Percentiles rank a stretch among this genome's conserved stretches.
Conservation (phyloP, 1,140 invertebrate genomes). For the Drosophila jambulina region DNA sequence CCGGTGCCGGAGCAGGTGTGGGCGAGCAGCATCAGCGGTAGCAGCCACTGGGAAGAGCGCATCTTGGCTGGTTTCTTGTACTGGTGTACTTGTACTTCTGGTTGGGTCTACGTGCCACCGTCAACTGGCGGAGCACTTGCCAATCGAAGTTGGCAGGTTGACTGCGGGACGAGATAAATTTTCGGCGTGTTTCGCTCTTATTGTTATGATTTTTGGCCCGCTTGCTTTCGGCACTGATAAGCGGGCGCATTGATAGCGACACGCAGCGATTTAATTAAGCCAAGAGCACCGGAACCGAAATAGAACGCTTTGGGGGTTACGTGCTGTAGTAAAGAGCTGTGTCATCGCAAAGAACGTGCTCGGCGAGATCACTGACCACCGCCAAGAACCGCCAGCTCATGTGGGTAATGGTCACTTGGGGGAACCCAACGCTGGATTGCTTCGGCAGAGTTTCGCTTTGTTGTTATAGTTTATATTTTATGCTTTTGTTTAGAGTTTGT, state of each 20-base stretch:
- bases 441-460: background rate
- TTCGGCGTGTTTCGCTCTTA: slow-evolving; percentile 12
- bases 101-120: slow-evolving; percentile 44
- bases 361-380: slow-evolving; percentile 29
- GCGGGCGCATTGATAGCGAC: slow-evolving; percentile 39
- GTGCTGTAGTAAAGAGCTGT: slow-evolving; percentile 13
- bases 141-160: slow-evolving; percentile 35
- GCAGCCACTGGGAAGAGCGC: slow-evolving; percentile 26
- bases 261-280: slow-evolving; percentile 47
- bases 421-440: background rate
- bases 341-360: slow-evolving; percentile 36
- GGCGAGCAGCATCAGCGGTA: slow-evolving; percentile 10
- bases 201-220: slow-evolving; percentile 14
- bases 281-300: slow-evolving; percentile 35
- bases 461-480: background rate
- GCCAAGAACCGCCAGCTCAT: slow-evolving; percentile 6
- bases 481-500: background rate
- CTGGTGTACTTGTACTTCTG: slow-evolving; percentile 9
- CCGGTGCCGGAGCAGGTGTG: background rate
- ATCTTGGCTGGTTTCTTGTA: slow-evolving; percentile 19
- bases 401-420: slow-evolving; percentile 5
- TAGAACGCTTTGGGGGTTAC: slow-evolving; percentile 4
- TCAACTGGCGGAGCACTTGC: slow-evolving; percentile 45
- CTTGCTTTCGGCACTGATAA: slow-evolving; percentile 30
- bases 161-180: slow-evolving; percentile 62